Conservation (phyloP, 2,113 vertebrate species). For the Mastomys coucha region DNA sequence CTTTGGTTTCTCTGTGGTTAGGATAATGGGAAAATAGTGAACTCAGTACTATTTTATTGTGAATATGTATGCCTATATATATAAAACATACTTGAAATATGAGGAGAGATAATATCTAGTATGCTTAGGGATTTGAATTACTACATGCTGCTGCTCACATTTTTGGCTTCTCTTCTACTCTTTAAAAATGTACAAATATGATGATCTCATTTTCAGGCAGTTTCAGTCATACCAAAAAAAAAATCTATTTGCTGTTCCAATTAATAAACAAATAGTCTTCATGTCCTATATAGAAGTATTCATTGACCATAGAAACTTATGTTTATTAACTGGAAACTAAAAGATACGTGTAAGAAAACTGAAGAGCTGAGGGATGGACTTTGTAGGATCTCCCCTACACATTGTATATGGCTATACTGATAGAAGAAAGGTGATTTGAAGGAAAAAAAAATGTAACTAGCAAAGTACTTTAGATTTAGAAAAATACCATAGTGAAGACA, state of each 20-base stretch:
- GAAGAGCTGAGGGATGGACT: neutral
- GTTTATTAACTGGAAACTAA: neutral
- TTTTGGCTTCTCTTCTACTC: neutral
- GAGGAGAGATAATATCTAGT: neutral
- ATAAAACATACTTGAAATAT: neutral
- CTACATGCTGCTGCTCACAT: neutral
- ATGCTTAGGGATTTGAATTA: conserved; percentile 18
- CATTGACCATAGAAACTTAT: neutral
- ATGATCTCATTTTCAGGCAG: conserved; percentile 17
- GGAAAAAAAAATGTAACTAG: neutral
- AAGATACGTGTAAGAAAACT: neutral
- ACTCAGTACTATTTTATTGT: neutral
- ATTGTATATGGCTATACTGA: neutral
- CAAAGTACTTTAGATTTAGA: neutral
- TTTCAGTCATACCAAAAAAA: conserved; percentile 3
- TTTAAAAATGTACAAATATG: neutral
- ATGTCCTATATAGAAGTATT: neutral
- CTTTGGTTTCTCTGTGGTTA: conserved; percentile 57
- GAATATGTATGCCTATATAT: neutral
- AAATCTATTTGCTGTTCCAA: conserved; percentile 4
- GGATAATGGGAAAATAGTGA: neutral
- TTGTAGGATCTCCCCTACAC: neutral
- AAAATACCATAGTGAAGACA: neutral
- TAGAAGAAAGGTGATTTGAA: neutral
- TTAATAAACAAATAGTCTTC: neutral